Conservation (phyloP, 2,797 vertebrate genomes). For the Tapirus indicus region DNA sequence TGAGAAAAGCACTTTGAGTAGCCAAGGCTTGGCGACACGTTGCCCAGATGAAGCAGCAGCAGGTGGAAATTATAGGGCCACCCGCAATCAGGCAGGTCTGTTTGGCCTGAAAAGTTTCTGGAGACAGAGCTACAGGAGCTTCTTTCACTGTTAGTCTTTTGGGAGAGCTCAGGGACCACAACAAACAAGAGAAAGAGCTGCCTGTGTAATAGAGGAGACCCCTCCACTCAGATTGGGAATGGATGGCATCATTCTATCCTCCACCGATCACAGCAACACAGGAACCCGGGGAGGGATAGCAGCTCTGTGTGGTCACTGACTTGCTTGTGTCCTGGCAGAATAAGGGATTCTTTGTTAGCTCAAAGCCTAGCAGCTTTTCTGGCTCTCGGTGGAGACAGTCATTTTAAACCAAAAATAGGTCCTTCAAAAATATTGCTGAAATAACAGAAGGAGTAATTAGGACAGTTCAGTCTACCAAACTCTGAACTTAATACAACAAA, state of each 20-base stretch:
- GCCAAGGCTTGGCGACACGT: rapidly evolving
- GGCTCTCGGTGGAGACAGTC: slow-evolving; percentile 61
- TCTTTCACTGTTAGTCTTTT: background rate
- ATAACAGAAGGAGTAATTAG: slow-evolving; percentile 44
- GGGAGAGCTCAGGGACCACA: background rate
- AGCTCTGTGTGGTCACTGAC: slow-evolving; percentile 31
- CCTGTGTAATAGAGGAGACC: rapidly evolving
- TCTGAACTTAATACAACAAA: background rate
- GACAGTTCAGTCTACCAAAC: background rate
- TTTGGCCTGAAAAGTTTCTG: background rate
- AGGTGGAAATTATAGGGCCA: background rate
- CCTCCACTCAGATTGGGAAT: background rate
- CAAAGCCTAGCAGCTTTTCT: slow-evolving; percentile 40
- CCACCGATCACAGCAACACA: background rate
- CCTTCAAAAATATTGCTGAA: slow-evolving; percentile 41
- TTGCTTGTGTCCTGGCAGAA: slow-evolving; percentile 37
- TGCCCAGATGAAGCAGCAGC: background rate
- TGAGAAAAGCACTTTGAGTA: background rate
- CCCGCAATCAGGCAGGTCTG: background rate
- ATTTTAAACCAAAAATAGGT: slow-evolving; percentile 57
- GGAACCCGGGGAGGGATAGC: slow-evolving; percentile 11
- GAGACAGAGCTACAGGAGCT: background rate
- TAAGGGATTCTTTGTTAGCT: slow-evolving; percentile 72
- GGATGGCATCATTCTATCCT: background rate
- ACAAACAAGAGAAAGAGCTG: background rate